Evolutionary conservation across 2,888 invertebrate genomes (phyloP).

Genomic region (Trypoxylon attenuatum): DNA sequence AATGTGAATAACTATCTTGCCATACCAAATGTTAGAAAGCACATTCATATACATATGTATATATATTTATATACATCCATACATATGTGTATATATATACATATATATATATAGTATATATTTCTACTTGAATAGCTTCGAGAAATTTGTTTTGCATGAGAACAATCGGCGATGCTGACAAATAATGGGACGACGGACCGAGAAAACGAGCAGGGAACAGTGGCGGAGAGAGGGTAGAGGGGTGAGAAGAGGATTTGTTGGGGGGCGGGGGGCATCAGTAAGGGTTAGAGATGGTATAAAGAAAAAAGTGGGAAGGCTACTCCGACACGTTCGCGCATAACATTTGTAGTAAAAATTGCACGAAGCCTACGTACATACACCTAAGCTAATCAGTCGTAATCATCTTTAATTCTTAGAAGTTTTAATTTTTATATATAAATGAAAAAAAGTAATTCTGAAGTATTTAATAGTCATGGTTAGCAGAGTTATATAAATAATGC

Average conservation of each 20-base stretch:
- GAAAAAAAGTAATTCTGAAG: slow-evolving; percentile 62
- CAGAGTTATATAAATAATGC: slow-evolving; percentile 77
- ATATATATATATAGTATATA: too few species aligned
- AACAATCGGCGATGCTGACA: slow-evolving; percentile 30
- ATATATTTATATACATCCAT: too few species aligned
- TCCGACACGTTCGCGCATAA: slow-evolving; percentile 50
- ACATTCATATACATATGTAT: slow-evolving; percentile 49
- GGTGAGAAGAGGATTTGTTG: neutral
- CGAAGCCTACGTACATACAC: slow-evolving; percentile 63
- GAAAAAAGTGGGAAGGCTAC: neutral
- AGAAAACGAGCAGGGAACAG: neutral
- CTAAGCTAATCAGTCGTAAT: slow-evolving; percentile 67
- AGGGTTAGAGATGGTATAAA: too few species aligned
- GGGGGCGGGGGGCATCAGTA: too few species aligned
- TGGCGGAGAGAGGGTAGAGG: neutral
- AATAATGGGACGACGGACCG: neutral
- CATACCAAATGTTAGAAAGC: slow-evolving; percentile 70
- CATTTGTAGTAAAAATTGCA: slow-evolving; percentile 55
- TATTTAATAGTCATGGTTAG: slow-evolving; percentile 73
- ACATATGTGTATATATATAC: slow-evolving; percentile 48
- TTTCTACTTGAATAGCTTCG: slow-evolving; percentile 57
- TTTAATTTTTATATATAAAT: slow-evolving; percentile 69
- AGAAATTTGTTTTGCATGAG: slow-evolving; percentile 47
- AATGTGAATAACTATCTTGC: slow-evolving; percentile 65
- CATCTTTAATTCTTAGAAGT: slow-evolving; percentile 70